Evolutionary conservation across 2,797 vertebrate species (phyloP).

Genomic region (Rhadinocentrus ornatus): DNA sequence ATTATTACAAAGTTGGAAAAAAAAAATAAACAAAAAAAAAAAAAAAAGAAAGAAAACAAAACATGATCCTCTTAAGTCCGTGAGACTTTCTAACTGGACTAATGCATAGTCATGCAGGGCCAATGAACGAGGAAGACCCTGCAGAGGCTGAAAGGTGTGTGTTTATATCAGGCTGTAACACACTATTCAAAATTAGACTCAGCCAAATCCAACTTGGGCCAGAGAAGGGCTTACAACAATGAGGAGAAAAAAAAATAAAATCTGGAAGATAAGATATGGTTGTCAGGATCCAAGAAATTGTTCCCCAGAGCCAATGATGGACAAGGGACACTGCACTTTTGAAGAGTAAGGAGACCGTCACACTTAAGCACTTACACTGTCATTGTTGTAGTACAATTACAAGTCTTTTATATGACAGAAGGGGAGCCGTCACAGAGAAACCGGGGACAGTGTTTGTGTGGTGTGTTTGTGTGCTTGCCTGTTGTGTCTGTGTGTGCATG

Average conservation of each 20-base stretch:
- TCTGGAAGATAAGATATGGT: slow-evolving; percentile 72
- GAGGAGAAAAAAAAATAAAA: slow-evolving; percentile 7
- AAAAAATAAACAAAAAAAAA: no score
- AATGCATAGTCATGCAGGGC: slow-evolving; percentile 50
- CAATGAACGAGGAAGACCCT: slow-evolving; percentile 48
- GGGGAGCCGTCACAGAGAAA: slow-evolving; percentile 61
- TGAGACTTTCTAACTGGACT: slow-evolving; percentile 64
- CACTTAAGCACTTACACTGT: slow-evolving; percentile 74
- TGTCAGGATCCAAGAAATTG: slow-evolving; percentile 78
- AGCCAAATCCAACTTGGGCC: slow-evolving; percentile 35
- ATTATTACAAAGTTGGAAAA: slow-evolving; percentile 53
- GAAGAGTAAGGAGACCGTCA: slow-evolving; percentile 74
- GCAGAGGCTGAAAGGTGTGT: slow-evolving; percentile 36
- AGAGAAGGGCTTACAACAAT: slow-evolving; percentile 29
- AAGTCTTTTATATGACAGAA: slow-evolving; percentile 73
- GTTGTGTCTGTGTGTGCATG: slow-evolving; percentile 27
- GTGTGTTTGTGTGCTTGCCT: slow-evolving; percentile 24
- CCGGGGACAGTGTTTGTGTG: slow-evolving; percentile 32
- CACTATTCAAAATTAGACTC: slow-evolving; percentile 49
- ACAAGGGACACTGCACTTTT: slow-evolving; percentile 76
- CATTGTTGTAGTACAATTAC: slow-evolving; percentile 80
- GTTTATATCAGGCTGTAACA: slow-evolving; percentile 44
- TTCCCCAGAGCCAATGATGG: slow-evolving; percentile 75
- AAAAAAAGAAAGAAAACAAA: neutral
- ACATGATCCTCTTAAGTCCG: slow-evolving; percentile 30